phyloP scores from a whole-genome alignment of 2,797 vertebrate genomes.

The Alcedo atthis region DNA sequence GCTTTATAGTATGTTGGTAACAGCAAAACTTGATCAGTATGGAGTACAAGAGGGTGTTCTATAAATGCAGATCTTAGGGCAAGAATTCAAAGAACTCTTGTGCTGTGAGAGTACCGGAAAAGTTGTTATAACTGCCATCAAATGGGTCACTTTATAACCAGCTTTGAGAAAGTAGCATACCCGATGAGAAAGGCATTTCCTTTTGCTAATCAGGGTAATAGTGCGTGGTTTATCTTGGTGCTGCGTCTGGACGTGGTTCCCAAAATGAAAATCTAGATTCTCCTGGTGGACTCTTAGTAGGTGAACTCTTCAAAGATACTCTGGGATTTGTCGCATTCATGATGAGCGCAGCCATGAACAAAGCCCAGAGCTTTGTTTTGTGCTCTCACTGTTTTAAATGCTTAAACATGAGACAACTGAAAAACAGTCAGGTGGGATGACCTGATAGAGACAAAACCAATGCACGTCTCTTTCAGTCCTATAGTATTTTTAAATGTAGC shows the following conservation, averaged over 20 bases:
- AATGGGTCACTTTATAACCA: neutral
- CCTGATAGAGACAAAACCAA: neutral
- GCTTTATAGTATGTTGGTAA: slow-evolving; percentile 15
- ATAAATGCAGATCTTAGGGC: slow-evolving; percentile 62
- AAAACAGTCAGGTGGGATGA: neutral
- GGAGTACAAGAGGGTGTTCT: slow-evolving; percentile 62
- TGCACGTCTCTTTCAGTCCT: fast-evolving
- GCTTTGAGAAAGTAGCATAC: neutral
- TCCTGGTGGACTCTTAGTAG: neutral
- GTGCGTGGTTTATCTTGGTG: neutral
- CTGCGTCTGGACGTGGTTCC: neutral
- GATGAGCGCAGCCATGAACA: neutral
- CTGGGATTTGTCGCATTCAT: too few relatives aligned
- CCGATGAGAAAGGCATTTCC: neutral
- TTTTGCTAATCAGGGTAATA: neutral
- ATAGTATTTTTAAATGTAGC: neutral
- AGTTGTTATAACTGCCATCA: neutral
- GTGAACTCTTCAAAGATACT: neutral
- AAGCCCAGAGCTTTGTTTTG: neutral
- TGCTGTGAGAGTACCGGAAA: neutral
- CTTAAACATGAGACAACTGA: neutral
- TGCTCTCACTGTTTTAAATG: neutral
- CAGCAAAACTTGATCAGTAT: slow-evolving; percentile 27
- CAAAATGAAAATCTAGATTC: neutral
- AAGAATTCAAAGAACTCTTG: neutral